Conservation (phyloP, 2,113 vertebrate species). For the Aspidoscelis tigris region DNA sequence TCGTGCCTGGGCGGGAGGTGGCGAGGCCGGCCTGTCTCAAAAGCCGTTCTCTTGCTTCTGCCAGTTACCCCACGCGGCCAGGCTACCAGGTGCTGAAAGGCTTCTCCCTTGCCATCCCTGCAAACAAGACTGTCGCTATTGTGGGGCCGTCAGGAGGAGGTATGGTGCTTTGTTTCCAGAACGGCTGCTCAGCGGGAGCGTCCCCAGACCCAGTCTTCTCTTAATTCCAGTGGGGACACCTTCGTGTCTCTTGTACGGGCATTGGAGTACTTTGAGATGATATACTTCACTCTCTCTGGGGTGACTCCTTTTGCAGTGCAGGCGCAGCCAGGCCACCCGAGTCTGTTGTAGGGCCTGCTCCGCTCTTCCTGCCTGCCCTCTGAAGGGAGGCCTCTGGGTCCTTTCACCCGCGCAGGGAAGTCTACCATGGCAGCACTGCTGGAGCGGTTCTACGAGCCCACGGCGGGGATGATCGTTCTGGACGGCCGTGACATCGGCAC, state of each 20-base stretch:
- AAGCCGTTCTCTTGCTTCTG: not conserved
- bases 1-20: no score
- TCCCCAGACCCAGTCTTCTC: no score
- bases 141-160: conserved; percentile 96
- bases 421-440: conserved; percentile 90
- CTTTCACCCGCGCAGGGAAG: conserved; percentile 79
- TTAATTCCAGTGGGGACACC: no score
- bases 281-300: no score
- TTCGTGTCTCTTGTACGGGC: no score
- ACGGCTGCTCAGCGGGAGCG: not conserved
- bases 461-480: conserved; percentile 79
- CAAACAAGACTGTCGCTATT: conserved; percentile 89
- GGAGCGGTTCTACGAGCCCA: conserved; percentile 95
- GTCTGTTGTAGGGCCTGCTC: not conserved
- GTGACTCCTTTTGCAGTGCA: not conserved
- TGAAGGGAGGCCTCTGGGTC: not conserved
- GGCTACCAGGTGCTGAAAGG: conserved; percentile 81
- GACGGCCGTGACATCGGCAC: conserved; percentile 85
- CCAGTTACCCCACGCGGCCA: conserved; percentile 91
- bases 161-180: conserved; percentile 52
- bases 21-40: not conserved
- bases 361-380: no score
- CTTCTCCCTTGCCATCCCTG: conserved; percentile 85
- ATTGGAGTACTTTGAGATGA: no score
- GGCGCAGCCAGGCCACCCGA: no score